Evolutionary conservation across 2,888 invertebrate species (phyloP), one percentile per base, ranked within the genome.

Genomic region (Argyresthia goedartella): DNA sequence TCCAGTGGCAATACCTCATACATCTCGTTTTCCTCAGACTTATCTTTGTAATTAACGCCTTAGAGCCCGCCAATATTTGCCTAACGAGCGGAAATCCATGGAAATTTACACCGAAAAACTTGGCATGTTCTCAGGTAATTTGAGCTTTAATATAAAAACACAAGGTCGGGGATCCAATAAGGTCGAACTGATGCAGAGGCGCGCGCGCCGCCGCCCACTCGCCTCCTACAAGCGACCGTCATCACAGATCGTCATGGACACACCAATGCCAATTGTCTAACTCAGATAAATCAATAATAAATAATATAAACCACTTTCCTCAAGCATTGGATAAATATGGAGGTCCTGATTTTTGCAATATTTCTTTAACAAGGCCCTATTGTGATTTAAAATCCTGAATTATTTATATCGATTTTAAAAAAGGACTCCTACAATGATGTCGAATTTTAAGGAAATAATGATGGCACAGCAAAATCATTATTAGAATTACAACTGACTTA

Each of bases 41-140:
- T 57, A 58, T 55, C 56, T 56, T 58, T 59, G 64, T 65, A 78
- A 78, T 78, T 75, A 78, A 60, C 76, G 77, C 73, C 70, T 73
- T 65, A 64, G 60, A 73, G 72, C 69, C 69, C 66, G 64, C 42
- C 33, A 42, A 41, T 50, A 41, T 41, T 49, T 15, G 25, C 15
- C 10, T 41, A 25, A 44, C 13, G 14, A 14, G 14, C 15, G 44
- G 13, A 44, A 9, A 13, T 44, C 9, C 44, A 14, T 44, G 13
- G 44, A 25, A 4, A 25, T 44, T 15, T 44, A 44, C 44, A 14
- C 9, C 14, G 6, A 15, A 25, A 25, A 25, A 25, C 25, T 25
- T 25, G 25, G 25, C 25, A 25, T 25, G 14, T 15, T 13, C 44
- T 44, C 13, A n/a, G n/a, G 13, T 3, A 44, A 44, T 44, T 14